Evolutionary conservation across 2,113 vertebrate genomes (phyloP), one percentile per base, ranked within the genome.

Genomic region (Melanerpes aurifrons): DNA sequence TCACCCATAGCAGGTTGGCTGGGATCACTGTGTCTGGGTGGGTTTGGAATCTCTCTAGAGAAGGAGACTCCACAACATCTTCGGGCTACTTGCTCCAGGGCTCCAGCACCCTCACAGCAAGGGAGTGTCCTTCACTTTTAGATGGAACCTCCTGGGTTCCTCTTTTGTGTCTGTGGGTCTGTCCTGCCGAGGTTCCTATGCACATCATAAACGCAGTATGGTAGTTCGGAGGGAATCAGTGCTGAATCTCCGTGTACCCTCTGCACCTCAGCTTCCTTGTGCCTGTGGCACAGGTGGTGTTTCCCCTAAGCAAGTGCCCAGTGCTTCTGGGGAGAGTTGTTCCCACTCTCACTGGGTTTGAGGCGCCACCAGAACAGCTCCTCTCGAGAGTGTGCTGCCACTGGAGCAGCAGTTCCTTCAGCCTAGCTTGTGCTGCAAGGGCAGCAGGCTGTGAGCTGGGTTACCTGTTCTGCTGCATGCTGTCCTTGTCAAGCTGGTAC

Each of bases 331-430:
- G 35, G 3, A 13, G 31, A 9, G 35, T 26, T 20, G 21, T 4
- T 53, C 8, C 43, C 5, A 1, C 19, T 43, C 25, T 31, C 1
- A 0, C 7, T 31, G 50, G 22, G 5, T 4, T 17, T 12, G 17
- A 37, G 74, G 45, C 73, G 37, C 20, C 37, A 4, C 58, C 8
- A 11, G 35, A 7, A n/a, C 2, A 16, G 31, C 22, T 77, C 15
- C 10, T 35, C 4, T 40, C 2, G 0, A 2, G 31, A 3, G 3
- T 1, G 0, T 17, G 54, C 40, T 15, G 21, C 25, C 19, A 1
- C 20, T 12, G 3, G 24, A 29, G 28, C 1, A 29, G 28, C 1
- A 0, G 35, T 26, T 70, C 35, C 35, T 68, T 50, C 75, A 32
- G 50, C 62, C 31, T 1, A 11, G 15, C 22, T 47, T 45, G 15